Evolutionary conservation across 2,113 vertebrate species (phyloP), one percentile per base, ranked within the genome.

Genomic region (Leptobrachium ailaonicum): DNA sequence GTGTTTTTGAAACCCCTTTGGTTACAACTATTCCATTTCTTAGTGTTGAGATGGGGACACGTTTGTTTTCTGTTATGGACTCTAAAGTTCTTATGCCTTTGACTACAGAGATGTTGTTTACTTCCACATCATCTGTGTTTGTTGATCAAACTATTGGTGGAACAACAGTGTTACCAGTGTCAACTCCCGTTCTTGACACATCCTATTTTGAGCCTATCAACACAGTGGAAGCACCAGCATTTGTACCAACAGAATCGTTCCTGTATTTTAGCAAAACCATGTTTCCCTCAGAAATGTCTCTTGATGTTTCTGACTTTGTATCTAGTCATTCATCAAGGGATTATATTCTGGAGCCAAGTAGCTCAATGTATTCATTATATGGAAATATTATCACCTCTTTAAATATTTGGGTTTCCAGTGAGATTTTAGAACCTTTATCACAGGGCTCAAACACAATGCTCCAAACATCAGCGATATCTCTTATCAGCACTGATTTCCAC

Each of bases 181-280:
- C 45, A 0, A 82, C 53, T 0, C 62, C 82, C 5, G n/a, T 77
- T 3, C 3, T 66, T 75, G 47, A 56, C 10, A 53, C 0, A 66
- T 82, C 72, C 1, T 32, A 50, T 56, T 71, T 72, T 11, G 41
- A 60, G 42, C 3, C 71, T 9, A 13, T 47, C 9, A 80, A 68
- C 64, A 67, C 63, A 12, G 42, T 82, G 13, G 64, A 81, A 2
- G 56, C 47, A 0, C 76, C 66, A 6, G 77, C 79, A 67, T 41
- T 66, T 82, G 86, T 76, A n/a, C 85, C 83, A 0, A 85, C 85
- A 2, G 85, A 82, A 66, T 81, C 91, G 2, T 20, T 82, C 0
- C 0, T 69, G 76, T 77, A 81, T 13, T 77, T 83, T 54, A 80
- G 66, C 43, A 82, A 40, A 71, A 84, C n/a, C 6, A 8, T 43